Evolutionary conservation across 2,797 vertebrate genomes (phyloP).

Genomic region (Oceanodroma leucorhoa): DNA sequence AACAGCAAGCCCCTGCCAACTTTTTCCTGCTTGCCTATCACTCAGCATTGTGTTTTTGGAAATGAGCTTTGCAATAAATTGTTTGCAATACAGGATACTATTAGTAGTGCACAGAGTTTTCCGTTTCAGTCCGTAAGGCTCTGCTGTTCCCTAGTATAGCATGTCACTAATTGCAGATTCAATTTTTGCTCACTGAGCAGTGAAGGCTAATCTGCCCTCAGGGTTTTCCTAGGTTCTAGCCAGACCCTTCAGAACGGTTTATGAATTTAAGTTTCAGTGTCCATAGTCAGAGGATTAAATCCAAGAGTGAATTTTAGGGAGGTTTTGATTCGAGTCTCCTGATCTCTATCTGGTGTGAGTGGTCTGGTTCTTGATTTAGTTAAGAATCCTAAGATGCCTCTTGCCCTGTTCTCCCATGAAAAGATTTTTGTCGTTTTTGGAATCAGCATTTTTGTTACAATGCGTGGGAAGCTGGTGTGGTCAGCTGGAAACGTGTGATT

Average conservation of each 20-base stretch:
- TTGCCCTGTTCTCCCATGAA: not conserved
- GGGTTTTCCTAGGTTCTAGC: not conserved
- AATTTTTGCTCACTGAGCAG: not conserved
- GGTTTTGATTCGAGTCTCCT: not conserved
- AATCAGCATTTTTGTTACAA: not conserved
- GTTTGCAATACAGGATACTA: rapidly evolving
- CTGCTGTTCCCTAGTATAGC: not conserved
- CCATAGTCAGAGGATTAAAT: not conserved
- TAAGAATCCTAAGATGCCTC: not conserved
- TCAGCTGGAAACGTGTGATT: not conserved
- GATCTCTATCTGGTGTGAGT: not conserved
- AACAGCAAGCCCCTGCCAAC: not conserved
- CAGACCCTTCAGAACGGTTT: not conserved
- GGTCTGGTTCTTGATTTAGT: not conserved
- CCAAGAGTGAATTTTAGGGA: not conserved
- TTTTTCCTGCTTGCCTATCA: not conserved
- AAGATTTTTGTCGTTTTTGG: not conserved
- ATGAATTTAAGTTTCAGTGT: not conserved
- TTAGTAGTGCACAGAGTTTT: not conserved
- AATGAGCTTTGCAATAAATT: not conserved
- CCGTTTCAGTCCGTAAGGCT: rapidly evolving
- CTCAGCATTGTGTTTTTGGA: rapidly evolving
- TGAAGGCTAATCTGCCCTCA: not conserved
- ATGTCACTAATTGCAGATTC: not conserved
- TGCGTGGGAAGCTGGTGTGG: not conserved